Base-by-base conservation (phyloP, 2,888 invertebrate genomes). In the Cheilosia soror region DNA sequence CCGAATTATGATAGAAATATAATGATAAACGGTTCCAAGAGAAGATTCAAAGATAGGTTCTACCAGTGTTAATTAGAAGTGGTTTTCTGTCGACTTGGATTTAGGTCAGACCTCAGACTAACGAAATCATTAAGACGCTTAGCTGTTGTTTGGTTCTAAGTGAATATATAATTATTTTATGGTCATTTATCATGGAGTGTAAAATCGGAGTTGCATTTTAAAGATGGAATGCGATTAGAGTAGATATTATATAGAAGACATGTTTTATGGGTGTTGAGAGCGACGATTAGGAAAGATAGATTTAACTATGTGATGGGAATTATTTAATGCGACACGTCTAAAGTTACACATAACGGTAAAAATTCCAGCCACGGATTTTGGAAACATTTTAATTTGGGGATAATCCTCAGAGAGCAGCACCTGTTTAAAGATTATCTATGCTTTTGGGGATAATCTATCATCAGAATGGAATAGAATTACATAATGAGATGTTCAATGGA, bases 41-140 rank as follows among this genome's bases (percentile, higher is more conserved):
- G 11, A 11, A 37, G 37, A 44, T 5, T 47, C 20, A 2, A 47
- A 47, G 20, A 47, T 5, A 20, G 53, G 53, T 37, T 33, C n/a
- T 25, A 51, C n/a, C n/a, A 51, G 66, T 76, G 76, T 76, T 76
- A 60, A 76, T 68, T 76, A 57, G 53, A 60, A 40, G 42, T 29
- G 31, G 58, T 13, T 29, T 20, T 31, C 47, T 40, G 63, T 65
- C 55, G 55, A 27, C 42, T 40, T 29, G 75, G 15, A 76, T 76
- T 53, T 68, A 31, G 76, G 76, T 66, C 76, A 51, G 20, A 1
- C 20, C 20, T 20, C 5, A 37, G 2, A 60, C 33, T 42, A 76
- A 76, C 66, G 76, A 68, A 76, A 60, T 66, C 40, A 68, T 68
- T 76, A 49, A 66, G 31, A 20, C 31, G 33, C 49, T 65, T 29